A percentile compares a stretch with the other conserved stretches of the same genome.
Conservation (phyloP, 2,888 invertebrate species). For the Lissocephala sabroskyi region DNA sequence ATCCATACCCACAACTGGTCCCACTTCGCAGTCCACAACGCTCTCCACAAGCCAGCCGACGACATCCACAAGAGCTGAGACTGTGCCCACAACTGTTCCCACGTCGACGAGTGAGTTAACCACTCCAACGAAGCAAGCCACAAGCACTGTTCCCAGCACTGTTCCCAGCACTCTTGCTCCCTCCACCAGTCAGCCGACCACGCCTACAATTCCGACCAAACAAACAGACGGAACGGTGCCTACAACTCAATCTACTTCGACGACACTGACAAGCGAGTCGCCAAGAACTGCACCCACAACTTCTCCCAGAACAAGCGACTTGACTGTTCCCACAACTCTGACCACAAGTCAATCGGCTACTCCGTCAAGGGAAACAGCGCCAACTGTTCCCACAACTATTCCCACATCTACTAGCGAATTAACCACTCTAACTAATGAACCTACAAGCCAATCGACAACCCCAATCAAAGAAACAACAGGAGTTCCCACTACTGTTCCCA, state of each 20-base stretch:
- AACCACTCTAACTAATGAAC: neutral
- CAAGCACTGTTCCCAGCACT: neutral
- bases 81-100: neutral
- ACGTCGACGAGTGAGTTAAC: neutral
- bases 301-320: no score
- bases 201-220: neutral
- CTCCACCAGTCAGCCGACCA: neutral
- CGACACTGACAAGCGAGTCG: conserved; percentile 8
- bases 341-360: conserved; percentile 4
- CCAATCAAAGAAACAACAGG: neutral
- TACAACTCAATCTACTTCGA: neutral
- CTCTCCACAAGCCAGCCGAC: neutral
- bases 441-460: neutral
- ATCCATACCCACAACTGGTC: neutral
- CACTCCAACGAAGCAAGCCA: neutral
- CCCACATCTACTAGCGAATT: conserved; percentile 2
- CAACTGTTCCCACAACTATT: neutral
- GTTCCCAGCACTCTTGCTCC: no score
- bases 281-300: neutral
- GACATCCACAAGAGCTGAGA: neutral
- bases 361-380: conserved; percentile 9
- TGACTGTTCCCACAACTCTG: neutral
- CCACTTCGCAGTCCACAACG: neutral
- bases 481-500: neutral
- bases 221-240: neutral